Conservation (phyloP, 2,888 invertebrate genomes). For the Mesochorus sp. region DNA sequence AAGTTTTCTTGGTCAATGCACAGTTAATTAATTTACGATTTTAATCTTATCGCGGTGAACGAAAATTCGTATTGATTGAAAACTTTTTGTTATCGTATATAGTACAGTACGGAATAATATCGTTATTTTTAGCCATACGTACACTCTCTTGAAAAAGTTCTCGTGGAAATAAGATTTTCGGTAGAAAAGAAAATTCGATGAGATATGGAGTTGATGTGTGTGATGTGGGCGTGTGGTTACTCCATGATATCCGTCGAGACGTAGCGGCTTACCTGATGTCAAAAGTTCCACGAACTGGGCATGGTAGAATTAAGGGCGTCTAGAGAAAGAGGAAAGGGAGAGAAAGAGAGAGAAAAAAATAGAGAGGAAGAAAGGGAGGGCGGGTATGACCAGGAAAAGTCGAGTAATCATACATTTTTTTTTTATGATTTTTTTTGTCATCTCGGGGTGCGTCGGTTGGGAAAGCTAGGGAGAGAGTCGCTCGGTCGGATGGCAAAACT, state of each 20-base stretch:
- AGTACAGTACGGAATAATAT: background rate
- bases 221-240: conserved; percentile 37
- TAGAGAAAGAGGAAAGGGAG: conserved; percentile 21
- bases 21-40: too few species aligned
- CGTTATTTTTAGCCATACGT: background rate
- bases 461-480: conserved; percentile 31
- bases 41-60: too few species aligned
- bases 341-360: conserved; percentile 9
- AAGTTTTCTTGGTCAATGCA: too few species aligned
- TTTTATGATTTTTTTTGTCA: conserved; percentile 63
- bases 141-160: background rate
- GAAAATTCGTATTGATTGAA: background rate
- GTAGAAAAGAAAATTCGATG: conserved; percentile 14
- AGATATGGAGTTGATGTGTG: conserved; percentile 30
- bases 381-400: conserved; percentile 56
- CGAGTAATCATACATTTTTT: conserved; percentile 56
- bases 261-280: conserved; percentile 56
- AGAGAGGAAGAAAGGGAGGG: conserved; percentile 14
- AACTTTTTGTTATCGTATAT: background rate
- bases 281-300: conserved; percentile 56
- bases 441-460: conserved; percentile 19
- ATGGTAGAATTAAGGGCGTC: conserved; percentile 53
- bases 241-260: conserved; percentile 51
- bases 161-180: conserved; percentile 3
- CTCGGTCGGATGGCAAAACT: conserved; percentile 73